These are phyloP conservation scores for Aspidiotus destructor DNA, from an alignment of 2,888 invertebrate species.

Conservation along the genomic window DNA sequence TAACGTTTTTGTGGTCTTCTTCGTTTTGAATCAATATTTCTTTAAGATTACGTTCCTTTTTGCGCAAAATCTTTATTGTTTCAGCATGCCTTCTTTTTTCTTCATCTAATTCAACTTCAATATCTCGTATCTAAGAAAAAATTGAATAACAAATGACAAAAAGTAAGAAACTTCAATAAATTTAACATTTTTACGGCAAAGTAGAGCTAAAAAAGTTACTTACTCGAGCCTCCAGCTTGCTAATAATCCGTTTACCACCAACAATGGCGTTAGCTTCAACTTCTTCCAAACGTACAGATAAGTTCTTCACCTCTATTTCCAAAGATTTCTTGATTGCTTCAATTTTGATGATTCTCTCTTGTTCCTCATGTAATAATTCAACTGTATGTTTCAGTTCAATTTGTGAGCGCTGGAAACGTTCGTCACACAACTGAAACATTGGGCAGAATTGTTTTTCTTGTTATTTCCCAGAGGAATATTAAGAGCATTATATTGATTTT, in stretches of 20 bases:
- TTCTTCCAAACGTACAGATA: conserved; percentile 86
- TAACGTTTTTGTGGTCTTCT: conserved; percentile 93
- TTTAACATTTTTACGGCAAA: background rate
- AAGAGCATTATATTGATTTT: too few species aligned
- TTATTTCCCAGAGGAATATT: too few species aligned
- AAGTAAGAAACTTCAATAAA: background rate
- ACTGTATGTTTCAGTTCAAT: conserved; percentile 89
- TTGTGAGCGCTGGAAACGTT: conserved; percentile 86
- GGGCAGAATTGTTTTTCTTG: too few species aligned
- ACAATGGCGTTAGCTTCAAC: conserved; percentile 95
- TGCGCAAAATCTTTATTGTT: conserved; percentile 92
- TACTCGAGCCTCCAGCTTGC: conserved; percentile 83
- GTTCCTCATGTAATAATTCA: conserved; percentile 88
- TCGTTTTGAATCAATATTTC: conserved; percentile 91
- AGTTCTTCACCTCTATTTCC: conserved; percentile 93
- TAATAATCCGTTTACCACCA: conserved; percentile 92
- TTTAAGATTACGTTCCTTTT: conserved; percentile 95
- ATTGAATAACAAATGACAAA: conserved; percentile 2
- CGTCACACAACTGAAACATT: conserved; percentile 54
- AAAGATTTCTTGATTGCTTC: conserved; percentile 95
- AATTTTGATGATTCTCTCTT: conserved; percentile 92
- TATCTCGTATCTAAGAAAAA: conserved; percentile 63
- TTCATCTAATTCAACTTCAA: conserved; percentile 90
- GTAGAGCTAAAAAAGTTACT: conserved; percentile 36
- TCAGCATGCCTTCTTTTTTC: conserved; percentile 95